These are phyloP conservation scores for Xestia sexstrigata DNA, from an alignment of 2,888 invertebrate species.

Conservation along the genomic window DNA sequence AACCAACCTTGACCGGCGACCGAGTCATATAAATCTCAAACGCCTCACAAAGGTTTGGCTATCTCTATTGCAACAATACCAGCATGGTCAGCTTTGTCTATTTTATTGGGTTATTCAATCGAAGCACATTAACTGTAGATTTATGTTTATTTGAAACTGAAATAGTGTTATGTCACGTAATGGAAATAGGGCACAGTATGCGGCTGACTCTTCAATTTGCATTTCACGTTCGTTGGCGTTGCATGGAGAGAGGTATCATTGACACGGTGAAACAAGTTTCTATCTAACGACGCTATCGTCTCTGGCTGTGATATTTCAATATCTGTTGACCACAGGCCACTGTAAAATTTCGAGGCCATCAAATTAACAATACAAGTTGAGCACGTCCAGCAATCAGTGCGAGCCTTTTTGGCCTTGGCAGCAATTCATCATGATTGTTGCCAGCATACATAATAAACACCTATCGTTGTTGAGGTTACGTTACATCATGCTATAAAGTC, in stretches of 20 bases:
- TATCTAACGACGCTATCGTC: neutral
- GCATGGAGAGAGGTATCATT: slow-evolving; percentile 14
- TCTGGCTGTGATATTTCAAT: slow-evolving; percentile 23
- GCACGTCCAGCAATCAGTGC: slow-evolving; percentile 64
- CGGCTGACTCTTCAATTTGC: slow-evolving; percentile 34
- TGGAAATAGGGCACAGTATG: slow-evolving; percentile 24
- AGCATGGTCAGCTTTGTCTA: slow-evolving; percentile 57
- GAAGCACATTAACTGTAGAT: slow-evolving; percentile 43
- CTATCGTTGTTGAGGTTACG: slow-evolving; percentile 69
- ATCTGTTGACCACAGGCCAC: slow-evolving; percentile 15
- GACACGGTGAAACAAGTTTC: slow-evolving; percentile 8
- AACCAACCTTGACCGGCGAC: slow-evolving; percentile 86
- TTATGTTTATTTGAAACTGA: slow-evolving; percentile 21
- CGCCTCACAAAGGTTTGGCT: slow-evolving; percentile 73
- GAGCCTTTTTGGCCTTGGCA: slow-evolving; percentile 75
- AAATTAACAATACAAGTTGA: slow-evolving; percentile 41
- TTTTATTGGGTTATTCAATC: slow-evolving; percentile 54
- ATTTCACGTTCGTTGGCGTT: slow-evolving; percentile 20
- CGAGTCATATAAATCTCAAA: slow-evolving; percentile 76
- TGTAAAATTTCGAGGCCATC: slow-evolving; percentile 28
- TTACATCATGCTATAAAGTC: slow-evolving; percentile 77
- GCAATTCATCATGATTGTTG: slow-evolving; percentile 72
- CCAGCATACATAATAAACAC: slow-evolving; percentile 67
- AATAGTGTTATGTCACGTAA: slow-evolving; percentile 33
- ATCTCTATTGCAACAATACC: slow-evolving; percentile 66